phyloP scores from a whole-genome alignment of 2,888 invertebrate genomes.

The Marronus borbonicus region DNA sequence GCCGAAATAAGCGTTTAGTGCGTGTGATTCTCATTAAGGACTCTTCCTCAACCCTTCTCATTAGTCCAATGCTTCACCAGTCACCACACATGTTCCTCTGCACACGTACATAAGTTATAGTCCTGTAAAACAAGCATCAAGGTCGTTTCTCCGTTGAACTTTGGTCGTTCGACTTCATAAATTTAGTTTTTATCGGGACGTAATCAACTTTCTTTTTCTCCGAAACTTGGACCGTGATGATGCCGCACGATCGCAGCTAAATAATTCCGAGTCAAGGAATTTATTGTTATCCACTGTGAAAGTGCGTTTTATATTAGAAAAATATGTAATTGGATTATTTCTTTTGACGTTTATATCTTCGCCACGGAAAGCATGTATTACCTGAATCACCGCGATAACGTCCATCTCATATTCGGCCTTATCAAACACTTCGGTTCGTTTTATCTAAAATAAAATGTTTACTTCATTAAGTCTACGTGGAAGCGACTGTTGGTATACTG shows the following conservation, averaged over 20 bases:
- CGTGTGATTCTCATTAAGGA: conserved; percentile 41
- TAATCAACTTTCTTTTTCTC: conserved; percentile 46
- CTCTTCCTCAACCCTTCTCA: conserved; percentile 36
- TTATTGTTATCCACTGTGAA: conserved; percentile 41
- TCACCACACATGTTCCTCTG: conserved; percentile 31
- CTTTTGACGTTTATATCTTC: conserved; percentile 20
- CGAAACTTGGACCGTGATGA: conserved; percentile 31
- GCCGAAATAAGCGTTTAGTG: conserved; percentile 20
- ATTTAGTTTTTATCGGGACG: conserved; percentile 34
- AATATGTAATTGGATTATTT: conserved; percentile 21
- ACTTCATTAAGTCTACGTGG: conserved; percentile 1
- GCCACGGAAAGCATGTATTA: conserved; percentile 13
- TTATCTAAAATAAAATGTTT: conserved; percentile 12
- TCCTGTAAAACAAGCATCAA: not conserved
- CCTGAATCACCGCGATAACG: conserved; percentile 16
- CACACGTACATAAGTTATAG: conserved; percentile 1
- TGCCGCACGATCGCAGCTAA: conserved; percentile 24
- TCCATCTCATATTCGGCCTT: not conserved
- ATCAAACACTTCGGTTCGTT: not conserved
- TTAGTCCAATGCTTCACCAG: conserved; percentile 33
- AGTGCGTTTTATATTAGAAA: conserved; percentile 37
- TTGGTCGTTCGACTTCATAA: conserved; percentile 31
- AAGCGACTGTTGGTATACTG: not conserved
- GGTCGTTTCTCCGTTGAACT: conserved; percentile 23
- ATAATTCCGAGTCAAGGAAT: conserved; percentile 26